Evolutionary conservation across 2,113 vertebrate genomes (phyloP).

Genomic region (Zosterops hypoxanthus): DNA sequence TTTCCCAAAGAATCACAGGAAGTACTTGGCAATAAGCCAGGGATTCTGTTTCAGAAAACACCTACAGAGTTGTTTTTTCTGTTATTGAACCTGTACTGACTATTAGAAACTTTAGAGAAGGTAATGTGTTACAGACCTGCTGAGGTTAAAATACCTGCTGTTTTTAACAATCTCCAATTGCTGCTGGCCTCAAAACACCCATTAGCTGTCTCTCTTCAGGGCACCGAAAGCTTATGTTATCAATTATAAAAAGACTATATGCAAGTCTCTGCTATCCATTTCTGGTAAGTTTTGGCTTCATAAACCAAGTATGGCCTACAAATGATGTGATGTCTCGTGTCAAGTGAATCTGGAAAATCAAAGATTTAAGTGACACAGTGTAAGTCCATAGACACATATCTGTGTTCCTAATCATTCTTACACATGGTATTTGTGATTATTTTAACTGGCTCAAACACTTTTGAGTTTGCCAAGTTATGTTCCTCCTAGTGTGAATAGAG

Average conservation of each 20-base stretch:
- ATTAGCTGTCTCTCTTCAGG: neutral
- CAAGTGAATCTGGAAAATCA: neutral
- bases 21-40: neutral
- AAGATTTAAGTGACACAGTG: constrained; percentile 20
- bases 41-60: neutral
- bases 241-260: neutral
- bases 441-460: neutral
- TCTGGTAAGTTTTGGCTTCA: constrained; percentile 30
- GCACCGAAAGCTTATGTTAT: neutral
- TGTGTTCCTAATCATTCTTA: constrained; percentile 31
- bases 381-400: constrained; percentile 23
- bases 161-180: neutral
- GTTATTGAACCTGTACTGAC: neutral
- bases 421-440: constrained; percentile 1
- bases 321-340: neutral
- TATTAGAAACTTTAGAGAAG: neutral
- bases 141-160: neutral
- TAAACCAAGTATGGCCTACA: constrained; percentile 13
- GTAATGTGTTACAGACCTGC: neutral
- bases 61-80: neutral
- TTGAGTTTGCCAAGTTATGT: neutral
- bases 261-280: neutral
- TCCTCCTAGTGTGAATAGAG: neutral
- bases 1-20: neutral
- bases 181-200: neutral